Evolutionary conservation across 2,113 vertebrate genomes (phyloP), one percentile per base, ranked within the genome.

Genomic region (Dendrocopos noguchii): DNA sequence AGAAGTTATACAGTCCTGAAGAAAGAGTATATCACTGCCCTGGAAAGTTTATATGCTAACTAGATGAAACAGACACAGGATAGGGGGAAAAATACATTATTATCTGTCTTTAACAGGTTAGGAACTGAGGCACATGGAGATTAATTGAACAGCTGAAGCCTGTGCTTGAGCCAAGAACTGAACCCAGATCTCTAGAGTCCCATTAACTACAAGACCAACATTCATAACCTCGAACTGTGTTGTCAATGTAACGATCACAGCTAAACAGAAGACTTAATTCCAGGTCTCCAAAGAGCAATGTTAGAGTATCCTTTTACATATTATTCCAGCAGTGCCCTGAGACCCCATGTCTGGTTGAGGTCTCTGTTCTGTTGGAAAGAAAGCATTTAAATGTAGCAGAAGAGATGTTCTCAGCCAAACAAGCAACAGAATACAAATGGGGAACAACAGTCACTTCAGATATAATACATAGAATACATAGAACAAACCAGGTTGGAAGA

Each of bases 261-360:
- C 44, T 92, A 78, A 93, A 91, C n/a, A 75, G 61, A 72, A 77
- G 34, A 85, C 50, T 91, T 94, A 88, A 92, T 78, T 76, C 29
- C 39, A 68, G 7, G 57, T 83, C 87, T 95, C 91, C 21, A 68
- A 86, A 85, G 87, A 94, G 13, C 66, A 65, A 57, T 87, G 28
- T 39, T 71, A 50, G 71, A 12, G 2, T 60, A 80, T 75, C 31
- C 14, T 91, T 91, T 94, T 84, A 83, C 24, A 18, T 75, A 28
- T 67, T 65, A 87, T 31, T 67, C 50, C 34, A 61, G 28, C 22
- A 74, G 34, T 33, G 15, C 25, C 10, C 57, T 74, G 67, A 89
- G 42, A 56, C 29, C 19, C 8, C 17, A 18, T 1, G 4, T 67
- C 50, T 60, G 56, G 20, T 28, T 77, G 33, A 80, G 28, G 31